phyloP scores from a whole-genome alignment of 2,113 vertebrate species.

The Rhabdornis inornatus region DNA sequence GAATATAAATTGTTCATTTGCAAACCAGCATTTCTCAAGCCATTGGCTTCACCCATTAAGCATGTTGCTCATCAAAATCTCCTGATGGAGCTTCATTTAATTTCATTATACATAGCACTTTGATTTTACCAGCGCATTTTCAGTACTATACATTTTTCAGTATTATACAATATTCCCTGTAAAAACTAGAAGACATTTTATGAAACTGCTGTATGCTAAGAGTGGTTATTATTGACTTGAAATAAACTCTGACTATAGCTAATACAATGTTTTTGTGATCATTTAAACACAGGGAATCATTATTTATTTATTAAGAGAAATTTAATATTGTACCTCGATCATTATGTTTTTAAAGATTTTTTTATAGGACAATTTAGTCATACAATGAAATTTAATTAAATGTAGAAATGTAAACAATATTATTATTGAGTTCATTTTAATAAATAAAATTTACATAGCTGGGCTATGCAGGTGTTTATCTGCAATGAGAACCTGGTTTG shows the following conservation, averaged over 20 bases:
- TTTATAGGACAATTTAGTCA: not conserved
- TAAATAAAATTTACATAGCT: not conserved
- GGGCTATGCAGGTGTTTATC: not conserved
- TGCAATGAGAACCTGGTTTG: not conserved
- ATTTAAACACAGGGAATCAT: not conserved
- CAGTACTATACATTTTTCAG: not conserved
- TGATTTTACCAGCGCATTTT: not conserved
- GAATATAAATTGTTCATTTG: not conserved
- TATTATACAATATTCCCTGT: not conserved
- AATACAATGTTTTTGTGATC: not conserved
- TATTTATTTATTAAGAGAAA: not conserved
- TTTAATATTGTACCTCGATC: not conserved
- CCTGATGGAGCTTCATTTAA: accelerated
- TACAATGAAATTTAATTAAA: not conserved
- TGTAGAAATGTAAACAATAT: not conserved
- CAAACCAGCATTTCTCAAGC: not conserved
- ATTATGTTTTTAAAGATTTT: not conserved
- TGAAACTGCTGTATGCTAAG: not conserved
- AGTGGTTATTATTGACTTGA: not conserved
- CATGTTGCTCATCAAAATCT: not conserved
- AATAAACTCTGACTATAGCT: not conserved
- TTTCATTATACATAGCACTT: not conserved
- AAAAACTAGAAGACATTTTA: not conserved
- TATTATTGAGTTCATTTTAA: not conserved
- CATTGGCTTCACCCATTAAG: not conserved